These are phyloP conservation scores for Melinaea marsaeus DNA, from an alignment of 2,888 invertebrate genomes.

Conservation along the genomic window DNA sequence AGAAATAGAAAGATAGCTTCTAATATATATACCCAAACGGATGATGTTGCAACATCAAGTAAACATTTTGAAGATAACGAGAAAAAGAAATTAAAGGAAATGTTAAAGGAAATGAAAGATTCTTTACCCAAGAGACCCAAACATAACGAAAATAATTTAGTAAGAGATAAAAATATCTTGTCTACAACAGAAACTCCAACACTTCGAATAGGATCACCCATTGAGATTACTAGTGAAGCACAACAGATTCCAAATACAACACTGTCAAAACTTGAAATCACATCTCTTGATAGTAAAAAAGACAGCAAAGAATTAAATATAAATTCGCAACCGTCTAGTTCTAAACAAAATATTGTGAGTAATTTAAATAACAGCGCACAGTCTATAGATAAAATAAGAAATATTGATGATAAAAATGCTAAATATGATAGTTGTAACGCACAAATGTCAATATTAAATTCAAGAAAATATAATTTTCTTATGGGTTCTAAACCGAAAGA, in stretches of 20 bases:
- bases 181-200: slow-evolving; percentile 55
- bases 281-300: background rate
- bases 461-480: slow-evolving; percentile 3
- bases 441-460: background rate
- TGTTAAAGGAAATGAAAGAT: slow-evolving; percentile 87
- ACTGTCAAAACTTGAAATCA: background rate
- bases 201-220: slow-evolving; percentile 53
- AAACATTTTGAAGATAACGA: slow-evolving; percentile 52
- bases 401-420: background rate
- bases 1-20: slow-evolving; percentile 34
- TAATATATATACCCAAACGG: slow-evolving; percentile 50
- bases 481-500: background rate
- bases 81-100: slow-evolving; percentile 81
- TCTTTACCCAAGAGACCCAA: slow-evolving; percentile 81
- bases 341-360: background rate
- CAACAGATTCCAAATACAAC: background rate
- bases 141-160: slow-evolving; percentile 39
- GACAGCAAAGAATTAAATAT: background rate
- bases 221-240: background rate
- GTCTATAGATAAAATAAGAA: background rate
- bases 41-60: slow-evolving; percentile 21
- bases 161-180: slow-evolving; percentile 27
- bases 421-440: background rate
- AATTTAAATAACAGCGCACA: background rate
- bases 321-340: background rate